A percentile compares a stretch with the other conserved stretches of the same genome.
phyloP scores from a whole-genome alignment of 2,113 vertebrate species.

The Hemibagrus wyckioides region DNA sequence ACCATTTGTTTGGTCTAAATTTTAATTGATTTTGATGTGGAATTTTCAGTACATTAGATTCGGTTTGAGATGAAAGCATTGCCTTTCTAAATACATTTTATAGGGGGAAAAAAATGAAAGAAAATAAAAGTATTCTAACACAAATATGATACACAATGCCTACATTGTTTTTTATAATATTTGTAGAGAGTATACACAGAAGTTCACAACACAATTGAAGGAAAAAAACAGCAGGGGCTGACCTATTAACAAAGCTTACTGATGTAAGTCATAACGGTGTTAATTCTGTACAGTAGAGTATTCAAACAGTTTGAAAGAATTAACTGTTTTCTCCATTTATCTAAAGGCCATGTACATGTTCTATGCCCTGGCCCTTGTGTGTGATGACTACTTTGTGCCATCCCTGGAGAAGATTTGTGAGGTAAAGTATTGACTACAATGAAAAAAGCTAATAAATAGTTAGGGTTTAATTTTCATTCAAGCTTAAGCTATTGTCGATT shows the following conservation, averaged over 20 bases:
- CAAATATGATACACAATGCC: background rate
- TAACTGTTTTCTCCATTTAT: constrained; percentile 48
- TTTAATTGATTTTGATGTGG: background rate
- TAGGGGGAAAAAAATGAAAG: background rate
- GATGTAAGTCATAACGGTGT: background rate
- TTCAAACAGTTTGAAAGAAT: background rate
- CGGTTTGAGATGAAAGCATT: too few species aligned
- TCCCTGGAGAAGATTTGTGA: constrained; percentile 95
- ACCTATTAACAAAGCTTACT: background rate
- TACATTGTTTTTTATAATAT: background rate
- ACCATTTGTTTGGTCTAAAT: background rate
- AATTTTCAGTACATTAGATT: background rate
- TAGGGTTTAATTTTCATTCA: background rate
- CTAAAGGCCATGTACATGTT: constrained; percentile 98
- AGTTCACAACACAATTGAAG: background rate
- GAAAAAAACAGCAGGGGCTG: background rate
- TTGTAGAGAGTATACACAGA: background rate
- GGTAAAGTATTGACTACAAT: constrained; percentile 69
- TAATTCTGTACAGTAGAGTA: background rate
- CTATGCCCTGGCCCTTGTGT: constrained; percentile 92
- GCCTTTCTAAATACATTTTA: background rate
- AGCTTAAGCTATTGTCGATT: too few species aligned
- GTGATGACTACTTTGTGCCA: constrained; percentile 98
- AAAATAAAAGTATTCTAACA: background rate
- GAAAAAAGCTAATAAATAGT: background rate